phyloP scores from a whole-genome alignment of 2,888 invertebrate genomes.

The Trissoscelio sp. region DNA sequence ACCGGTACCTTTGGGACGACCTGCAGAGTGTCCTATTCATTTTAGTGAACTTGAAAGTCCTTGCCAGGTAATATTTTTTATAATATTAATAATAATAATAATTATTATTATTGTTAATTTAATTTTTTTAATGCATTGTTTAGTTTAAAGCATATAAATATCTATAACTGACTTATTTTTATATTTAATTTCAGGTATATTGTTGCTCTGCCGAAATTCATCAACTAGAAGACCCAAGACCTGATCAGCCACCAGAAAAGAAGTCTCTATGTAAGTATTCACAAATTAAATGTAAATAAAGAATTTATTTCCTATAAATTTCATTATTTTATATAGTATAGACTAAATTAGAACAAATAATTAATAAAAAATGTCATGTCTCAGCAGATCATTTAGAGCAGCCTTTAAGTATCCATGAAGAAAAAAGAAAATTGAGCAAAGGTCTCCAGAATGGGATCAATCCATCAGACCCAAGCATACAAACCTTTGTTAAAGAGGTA shows the following conservation, averaged over 20 bases:
- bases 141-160: too few species aligned
- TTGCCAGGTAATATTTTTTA: conserved; percentile 75
- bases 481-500: conserved; percentile 81
- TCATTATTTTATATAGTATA: not conserved
- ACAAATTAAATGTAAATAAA: not conserved
- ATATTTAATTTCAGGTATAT: conserved; percentile 72
- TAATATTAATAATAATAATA: not conserved
- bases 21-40: conserved; percentile 77
- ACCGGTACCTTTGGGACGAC: conserved; percentile 78
- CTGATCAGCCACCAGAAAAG: conserved; percentile 79
- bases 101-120: not conserved
- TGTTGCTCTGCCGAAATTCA: conserved; percentile 80
- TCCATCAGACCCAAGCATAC: too few species aligned
- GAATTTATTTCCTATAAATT: not conserved
- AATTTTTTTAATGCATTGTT: too few species aligned
- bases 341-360: too few species aligned
- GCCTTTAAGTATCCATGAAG: conserved; percentile 79
- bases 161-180: too few species aligned
- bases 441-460: too few species aligned
- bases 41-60: conserved; percentile 79
- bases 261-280: conserved; percentile 78
- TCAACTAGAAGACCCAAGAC: conserved; percentile 79
- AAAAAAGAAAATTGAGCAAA: too few species aligned
- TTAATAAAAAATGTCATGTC: conserved; percentile 23
- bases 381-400: conserved; percentile 80